phyloP scores from a whole-genome alignment of 92 coral and sea anemone genomes.

The Palythoa grandiflora region DNA sequence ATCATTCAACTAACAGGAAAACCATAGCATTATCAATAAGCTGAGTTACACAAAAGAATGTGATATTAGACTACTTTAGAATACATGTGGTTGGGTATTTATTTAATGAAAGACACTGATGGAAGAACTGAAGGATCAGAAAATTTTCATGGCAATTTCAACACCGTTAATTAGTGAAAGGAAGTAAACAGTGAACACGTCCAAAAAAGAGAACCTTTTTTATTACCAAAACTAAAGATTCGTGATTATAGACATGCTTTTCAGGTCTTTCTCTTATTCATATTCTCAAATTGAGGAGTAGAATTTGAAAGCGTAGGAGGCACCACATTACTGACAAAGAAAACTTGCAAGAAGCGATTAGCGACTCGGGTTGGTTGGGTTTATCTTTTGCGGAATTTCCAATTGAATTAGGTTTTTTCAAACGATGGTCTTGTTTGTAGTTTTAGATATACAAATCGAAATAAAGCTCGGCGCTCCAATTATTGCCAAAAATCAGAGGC shows the following conservation, averaged over 20 bases:
- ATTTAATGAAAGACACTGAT: background rate
- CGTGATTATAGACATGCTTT: background rate
- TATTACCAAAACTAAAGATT: background rate
- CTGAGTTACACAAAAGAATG: background rate
- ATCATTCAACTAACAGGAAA: background rate
- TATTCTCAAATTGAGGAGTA: background rate
- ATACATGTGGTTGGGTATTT: background rate
- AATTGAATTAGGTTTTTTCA: too few species aligned
- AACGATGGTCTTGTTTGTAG: too few species aligned
- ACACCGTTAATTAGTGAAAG: background rate
- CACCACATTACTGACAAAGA: background rate
- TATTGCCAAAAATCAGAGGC: too few species aligned
- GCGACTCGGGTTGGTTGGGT: too few species aligned
- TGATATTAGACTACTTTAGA: background rate
- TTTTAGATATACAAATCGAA: too few species aligned
- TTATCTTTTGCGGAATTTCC: too few species aligned
- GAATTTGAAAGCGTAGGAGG: background rate
- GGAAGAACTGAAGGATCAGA: background rate
- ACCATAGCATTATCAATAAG: background rate
- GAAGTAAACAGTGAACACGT: background rate
- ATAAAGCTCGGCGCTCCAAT: too few species aligned
- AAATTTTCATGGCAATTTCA: background rate
- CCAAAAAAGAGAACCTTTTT: background rate
- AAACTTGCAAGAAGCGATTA: background rate
- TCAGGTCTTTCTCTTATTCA: background rate